Evolutionary conservation across 2,797 vertebrate genomes (phyloP).

Genomic region (Rhinella marina): DNA sequence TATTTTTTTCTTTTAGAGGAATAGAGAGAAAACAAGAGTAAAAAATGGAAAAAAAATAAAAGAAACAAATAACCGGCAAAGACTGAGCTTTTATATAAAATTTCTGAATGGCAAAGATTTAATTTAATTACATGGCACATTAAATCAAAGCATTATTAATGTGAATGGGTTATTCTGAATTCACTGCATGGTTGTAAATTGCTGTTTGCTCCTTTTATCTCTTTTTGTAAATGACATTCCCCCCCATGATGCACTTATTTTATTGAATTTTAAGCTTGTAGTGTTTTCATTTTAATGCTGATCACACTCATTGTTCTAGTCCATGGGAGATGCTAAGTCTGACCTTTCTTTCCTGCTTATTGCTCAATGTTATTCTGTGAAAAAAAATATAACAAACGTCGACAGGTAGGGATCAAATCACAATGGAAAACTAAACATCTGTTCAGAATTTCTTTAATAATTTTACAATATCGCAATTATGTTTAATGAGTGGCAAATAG

Average conservation of each 20-base stretch:
- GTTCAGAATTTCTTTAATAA: not conserved
- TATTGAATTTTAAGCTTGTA: constrained; percentile 34
- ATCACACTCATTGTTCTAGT: constrained; percentile 45
- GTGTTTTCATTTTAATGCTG: constrained; percentile 45
- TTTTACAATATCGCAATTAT: constrained; percentile 7
- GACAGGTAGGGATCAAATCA: constrained; percentile 20
- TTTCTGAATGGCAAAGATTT: constrained; percentile 34
- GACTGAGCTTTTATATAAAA: not conserved
- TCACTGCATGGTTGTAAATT: constrained; percentile 24
- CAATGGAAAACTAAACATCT: constrained; percentile 14
- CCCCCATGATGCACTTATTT: constrained; percentile 38
- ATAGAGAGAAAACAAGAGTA: not conserved
- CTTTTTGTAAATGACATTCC: constrained; percentile 41
- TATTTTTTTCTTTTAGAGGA: not conserved
- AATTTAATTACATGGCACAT: constrained; percentile 41
- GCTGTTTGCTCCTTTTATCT: constrained; percentile 36
- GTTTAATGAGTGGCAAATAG: not conserved
- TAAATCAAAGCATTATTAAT: constrained; percentile 47
- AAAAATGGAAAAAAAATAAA: not conserved
- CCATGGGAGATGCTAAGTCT: not conserved
- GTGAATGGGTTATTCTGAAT: constrained; percentile 34
- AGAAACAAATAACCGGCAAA: not conserved
- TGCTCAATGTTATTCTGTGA: not conserved
- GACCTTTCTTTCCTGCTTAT: constrained; percentile 36
- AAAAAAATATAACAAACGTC: constrained; percentile 7